Evolutionary conservation across 2,888 invertebrate species (phyloP), one percentile per base, ranked within the genome.

Genomic region (Molorchus minor): DNA sequence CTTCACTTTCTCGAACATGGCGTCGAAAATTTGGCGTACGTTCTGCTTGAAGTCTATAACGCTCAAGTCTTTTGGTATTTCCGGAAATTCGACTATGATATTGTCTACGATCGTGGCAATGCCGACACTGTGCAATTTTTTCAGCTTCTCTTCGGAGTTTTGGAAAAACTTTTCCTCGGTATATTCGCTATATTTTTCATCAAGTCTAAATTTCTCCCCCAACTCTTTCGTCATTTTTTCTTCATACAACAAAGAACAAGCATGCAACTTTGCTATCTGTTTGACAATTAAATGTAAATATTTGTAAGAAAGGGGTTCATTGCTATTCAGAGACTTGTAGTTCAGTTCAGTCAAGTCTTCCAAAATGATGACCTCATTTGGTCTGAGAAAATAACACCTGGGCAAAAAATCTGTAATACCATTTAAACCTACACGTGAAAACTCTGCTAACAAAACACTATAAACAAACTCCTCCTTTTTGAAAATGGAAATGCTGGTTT

Each of bases 391-490:
- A 62, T 78, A 80, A 66, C 79, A 82, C 13, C 65, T 56, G 1
- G 82, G 74, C 0, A 81, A 76, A 49, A 71, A 71, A 16, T 65
- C 64, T 12, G 58, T 44, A 16, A 73, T 58, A 58, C 36, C 60
- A 29, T 30, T 45, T n/a, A 69, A 74, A 67, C 30, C 72, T 61
- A 40, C 62, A 61, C 30, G 73, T 64, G 0, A 82, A 82, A 62
- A 25, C 35, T 51, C 13, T 0, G 83, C 67, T 5, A 85, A 67
- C 45, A 81, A 69, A 10, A 33, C 58, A 38, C 75, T 70, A 62
- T 83, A 85, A 21, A 84, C 80, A 0, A 71, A 69, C 21, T 67
- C 58, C 61, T 75, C 75, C 53, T 73, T 73, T 54, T 63, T 67
- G 56, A 71, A 73, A 3, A n/a, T n/a, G n/a, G n/a, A n/a, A n/a